Conservation (phyloP, 1,140 invertebrate species). For the Euwallacea similis region DNA sequence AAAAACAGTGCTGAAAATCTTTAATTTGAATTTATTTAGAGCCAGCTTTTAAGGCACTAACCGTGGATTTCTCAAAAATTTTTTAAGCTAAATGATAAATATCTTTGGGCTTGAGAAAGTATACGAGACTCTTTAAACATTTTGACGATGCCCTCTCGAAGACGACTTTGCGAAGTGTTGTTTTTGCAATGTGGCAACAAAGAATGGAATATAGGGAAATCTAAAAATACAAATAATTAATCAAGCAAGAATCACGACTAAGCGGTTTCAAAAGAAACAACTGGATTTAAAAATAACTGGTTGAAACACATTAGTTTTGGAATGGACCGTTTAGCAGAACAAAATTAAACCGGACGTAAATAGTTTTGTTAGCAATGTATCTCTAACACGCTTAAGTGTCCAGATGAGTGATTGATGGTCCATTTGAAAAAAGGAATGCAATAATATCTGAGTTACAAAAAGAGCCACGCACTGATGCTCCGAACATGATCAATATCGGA, state of each 20-base stretch:
- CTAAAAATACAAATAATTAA: conserved; percentile 6
- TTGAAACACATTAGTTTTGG: conserved; percentile 19
- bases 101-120: too few species aligned
- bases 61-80: too few species aligned
- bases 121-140: too few species aligned
- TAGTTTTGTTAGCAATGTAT: conserved; percentile 28
- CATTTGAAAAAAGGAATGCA: conserved; percentile 25
- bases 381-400: conserved; percentile 26
- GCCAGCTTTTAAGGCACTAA: too few species aligned
- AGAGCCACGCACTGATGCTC: conserved; percentile 18
- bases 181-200: too few species aligned
- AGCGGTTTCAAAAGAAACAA: conserved; percentile 3
- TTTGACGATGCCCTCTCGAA: too few species aligned
- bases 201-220: neutral
- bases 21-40: too few species aligned
- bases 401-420: conserved; percentile 24
- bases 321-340: conserved; percentile 23
- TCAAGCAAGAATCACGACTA: conserved; percentile 5
- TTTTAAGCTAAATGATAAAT: too few species aligned
- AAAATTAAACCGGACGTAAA: conserved; percentile 28
- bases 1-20: too few species aligned
- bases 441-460: conserved; percentile 31
- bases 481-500: conserved; percentile 25
- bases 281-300: conserved; percentile 12
- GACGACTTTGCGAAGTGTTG: too few species aligned